phyloP scores from a whole-genome alignment of 92 coral and sea anemone genomes.

The Porites rus region DNA sequence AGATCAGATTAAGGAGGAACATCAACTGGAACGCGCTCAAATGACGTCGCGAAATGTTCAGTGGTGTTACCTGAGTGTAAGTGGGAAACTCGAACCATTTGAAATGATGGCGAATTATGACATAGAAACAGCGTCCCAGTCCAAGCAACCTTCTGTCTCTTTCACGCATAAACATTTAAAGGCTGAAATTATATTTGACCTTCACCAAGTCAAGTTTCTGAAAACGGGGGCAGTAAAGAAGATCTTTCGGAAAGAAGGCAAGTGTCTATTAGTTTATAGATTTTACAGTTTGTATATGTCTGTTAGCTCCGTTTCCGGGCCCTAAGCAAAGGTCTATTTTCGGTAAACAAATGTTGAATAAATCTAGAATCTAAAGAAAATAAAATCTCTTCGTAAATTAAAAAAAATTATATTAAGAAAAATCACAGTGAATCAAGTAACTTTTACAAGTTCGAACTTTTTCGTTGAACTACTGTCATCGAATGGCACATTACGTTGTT shows the following conservation, averaged over 20 bases:
- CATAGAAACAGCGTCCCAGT: constrained; percentile 32
- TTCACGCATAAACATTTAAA: constrained; percentile 13
- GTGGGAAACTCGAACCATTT: constrained; percentile 17
- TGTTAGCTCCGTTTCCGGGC: too few relatives aligned
- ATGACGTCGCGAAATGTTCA: constrained; percentile 55
- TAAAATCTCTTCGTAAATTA: too few relatives aligned
- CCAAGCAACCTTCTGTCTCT: constrained; percentile 17
- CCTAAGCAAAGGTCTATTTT: too few relatives aligned
- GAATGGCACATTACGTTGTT: too few relatives aligned
- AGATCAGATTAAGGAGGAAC: constrained; percentile 32
- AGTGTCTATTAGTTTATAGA: neutral
- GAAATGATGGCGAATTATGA: constrained; percentile 27
- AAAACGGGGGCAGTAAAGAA: constrained; percentile 14
- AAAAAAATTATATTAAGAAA: too few relatives aligned
- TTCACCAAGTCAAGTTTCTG: neutral
- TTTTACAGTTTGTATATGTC: too few relatives aligned
- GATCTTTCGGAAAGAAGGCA: constrained; percentile 30
- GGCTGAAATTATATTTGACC: constrained; percentile 12
- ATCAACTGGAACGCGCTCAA: constrained; percentile 36
- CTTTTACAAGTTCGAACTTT: too few relatives aligned
- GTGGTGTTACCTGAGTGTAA: constrained; percentile 45
- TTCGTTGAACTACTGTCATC: too few relatives aligned
- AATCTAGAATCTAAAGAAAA: too few relatives aligned
- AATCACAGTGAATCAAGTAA: too few relatives aligned
- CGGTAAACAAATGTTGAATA: too few relatives aligned